These are phyloP conservation scores for Acanthornis magna DNA, from an alignment of 2,797 vertebrate genomes.

Conservation along the genomic window DNA sequence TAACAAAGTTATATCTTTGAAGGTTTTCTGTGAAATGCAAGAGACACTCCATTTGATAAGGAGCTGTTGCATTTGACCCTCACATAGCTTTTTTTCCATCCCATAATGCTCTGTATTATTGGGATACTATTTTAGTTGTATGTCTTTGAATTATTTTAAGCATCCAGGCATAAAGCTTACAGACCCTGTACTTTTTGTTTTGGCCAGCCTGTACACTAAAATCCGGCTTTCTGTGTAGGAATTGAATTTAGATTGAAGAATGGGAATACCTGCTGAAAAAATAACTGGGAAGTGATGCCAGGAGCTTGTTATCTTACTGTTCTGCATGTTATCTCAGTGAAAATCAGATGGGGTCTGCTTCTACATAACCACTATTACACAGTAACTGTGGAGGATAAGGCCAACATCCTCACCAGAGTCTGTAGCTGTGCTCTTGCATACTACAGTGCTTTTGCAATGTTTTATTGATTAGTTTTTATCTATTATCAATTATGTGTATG, in stretches of 20 bases:
- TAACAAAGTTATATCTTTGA: neutral
- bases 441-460: neutral
- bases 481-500: neutral
- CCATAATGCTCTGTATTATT: neutral
- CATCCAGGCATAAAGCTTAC: neutral
- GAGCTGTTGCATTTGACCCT: neutral
- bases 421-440: neutral
- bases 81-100: neutral
- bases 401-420: neutral
- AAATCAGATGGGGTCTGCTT: neutral
- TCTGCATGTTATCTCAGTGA: neutral
- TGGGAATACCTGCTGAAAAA: neutral
- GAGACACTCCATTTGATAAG: neutral
- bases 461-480: neutral
- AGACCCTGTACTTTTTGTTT: neutral
- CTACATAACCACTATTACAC: accelerated
- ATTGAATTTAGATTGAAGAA: neutral
- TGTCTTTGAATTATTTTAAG: neutral
- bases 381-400: neutral
- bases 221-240: neutral
- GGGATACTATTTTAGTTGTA: neutral
- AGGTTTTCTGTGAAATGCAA: neutral
- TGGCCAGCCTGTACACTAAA: neutral
- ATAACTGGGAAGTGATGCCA: neutral
- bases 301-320: neutral